Percentiles rank a stretch among this genome's conserved stretches.
Evolutionary conservation across 2,113 vertebrate genomes (phyloP).

Genomic region (Halcyon malimbica): DNA sequence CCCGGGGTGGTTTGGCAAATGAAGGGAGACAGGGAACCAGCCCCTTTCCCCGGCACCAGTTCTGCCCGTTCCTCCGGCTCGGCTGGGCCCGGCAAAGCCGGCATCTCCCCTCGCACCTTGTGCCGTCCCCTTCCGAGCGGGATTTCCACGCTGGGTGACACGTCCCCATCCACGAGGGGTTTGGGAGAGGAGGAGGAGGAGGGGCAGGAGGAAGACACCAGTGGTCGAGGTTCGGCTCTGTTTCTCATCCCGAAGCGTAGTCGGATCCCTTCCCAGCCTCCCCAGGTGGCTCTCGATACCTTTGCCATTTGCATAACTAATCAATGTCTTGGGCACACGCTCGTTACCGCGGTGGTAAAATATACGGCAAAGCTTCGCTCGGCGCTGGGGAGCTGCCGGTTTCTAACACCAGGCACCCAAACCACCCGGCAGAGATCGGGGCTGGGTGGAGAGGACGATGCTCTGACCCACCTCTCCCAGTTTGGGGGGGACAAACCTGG

Average conservation of each 20-base stretch:
- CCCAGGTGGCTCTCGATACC: not conserved
- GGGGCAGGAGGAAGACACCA: accelerated
- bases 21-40: not conserved
- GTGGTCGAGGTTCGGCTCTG: not conserved
- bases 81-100: not conserved
- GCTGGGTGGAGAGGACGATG: not conserved
- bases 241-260: accelerated
- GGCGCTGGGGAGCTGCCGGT: not conserved
- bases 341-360: not conserved
- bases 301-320: not conserved
- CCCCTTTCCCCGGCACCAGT: not conserved
- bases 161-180: accelerated
- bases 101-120: not conserved
- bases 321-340: not conserved
- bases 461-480: not conserved
- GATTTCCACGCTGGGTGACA: accelerated
- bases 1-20: not conserved
- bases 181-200: not conserved
- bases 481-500: not conserved
- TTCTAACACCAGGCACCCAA: not conserved
- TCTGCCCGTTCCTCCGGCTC: slow-evolving; percentile 12
- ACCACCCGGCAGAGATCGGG: accelerated
- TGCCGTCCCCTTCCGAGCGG: accelerated
- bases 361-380: not conserved
- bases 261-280: not conserved